Evolutionary conservation across 2,888 invertebrate genomes (phyloP), one percentile per base, ranked within the genome.

Genomic region (Ichneumoninae sp.): DNA sequence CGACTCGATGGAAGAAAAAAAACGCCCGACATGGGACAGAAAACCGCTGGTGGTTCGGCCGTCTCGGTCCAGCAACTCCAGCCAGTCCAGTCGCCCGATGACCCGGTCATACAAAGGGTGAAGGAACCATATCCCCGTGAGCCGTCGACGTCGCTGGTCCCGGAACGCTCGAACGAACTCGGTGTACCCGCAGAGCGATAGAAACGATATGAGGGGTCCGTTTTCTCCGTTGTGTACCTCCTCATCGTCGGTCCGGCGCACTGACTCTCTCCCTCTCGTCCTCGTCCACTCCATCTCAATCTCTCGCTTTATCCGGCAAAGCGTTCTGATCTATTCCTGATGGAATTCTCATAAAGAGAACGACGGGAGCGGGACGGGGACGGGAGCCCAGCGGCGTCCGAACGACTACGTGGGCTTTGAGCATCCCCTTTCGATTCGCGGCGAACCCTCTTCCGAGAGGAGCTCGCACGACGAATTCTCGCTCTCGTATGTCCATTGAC

Each of bases 301-400:
- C 60, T 13, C 30, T 33, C 78, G 47, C 52, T 79, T 26, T 50
- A 57, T 26, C 26, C 69, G 85, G 84, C 84, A 77, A 76, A 78
- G 83, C 79, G 86, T 88, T 89, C 88, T 88, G 89, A 91, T 91
- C 91, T 91, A 91, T 91, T 90, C 88, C 86, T 89, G 63, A 90
- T 90, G 88, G 90, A 91, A 91, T 91, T 90, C 89, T 88, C 89
- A 90, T 91, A 87, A 88, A 88, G 86, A 65, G 69, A 26, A 78
- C 57, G 81, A n/a, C 16, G 33, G 16, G 30, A 50, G 52, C 44
- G 76, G n/a, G n/a, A n/a, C n/a, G n/a, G n/a, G n/a, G n/a, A n/a
- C n/a, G n/a, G n/a, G n/a, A n/a, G 75, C 74, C 76, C 75, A 75
- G 66, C 19, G 44, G n/a, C 52, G 44, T 65, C 30, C 19, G 69